phyloP scores from a whole-genome alignment of 2,888 invertebrate genomes.

The Dusona sp. region DNA sequence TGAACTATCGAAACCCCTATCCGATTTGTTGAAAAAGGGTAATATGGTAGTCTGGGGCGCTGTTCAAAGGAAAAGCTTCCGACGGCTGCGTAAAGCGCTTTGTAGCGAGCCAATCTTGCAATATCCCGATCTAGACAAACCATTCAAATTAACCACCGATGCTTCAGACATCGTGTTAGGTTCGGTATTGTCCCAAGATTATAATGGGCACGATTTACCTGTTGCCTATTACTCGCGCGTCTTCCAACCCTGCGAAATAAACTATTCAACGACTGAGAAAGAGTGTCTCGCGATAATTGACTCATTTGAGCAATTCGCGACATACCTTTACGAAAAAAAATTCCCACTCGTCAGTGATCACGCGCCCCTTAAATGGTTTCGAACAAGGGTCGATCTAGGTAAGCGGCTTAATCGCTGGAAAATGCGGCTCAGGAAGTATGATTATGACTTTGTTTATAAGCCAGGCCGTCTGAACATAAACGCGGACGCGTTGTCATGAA shows the following conservation, averaged over 20 bases:
- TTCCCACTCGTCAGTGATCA: slow-evolving; percentile 58
- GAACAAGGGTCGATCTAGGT: slow-evolving; percentile 34
- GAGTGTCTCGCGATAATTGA: slow-evolving; percentile 55
- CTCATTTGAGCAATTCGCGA: slow-evolving; percentile 49
- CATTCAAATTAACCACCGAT: slow-evolving; percentile 63
- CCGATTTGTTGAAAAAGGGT: slow-evolving; percentile 54
- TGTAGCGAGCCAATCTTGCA: slow-evolving; percentile 54
- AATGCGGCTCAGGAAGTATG: slow-evolving; percentile 39
- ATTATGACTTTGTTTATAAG: slow-evolving; percentile 47
- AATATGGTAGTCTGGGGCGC: slow-evolving; percentile 41
- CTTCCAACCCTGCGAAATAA: not conserved
- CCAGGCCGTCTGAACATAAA: slow-evolving; percentile 44
- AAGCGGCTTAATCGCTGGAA: slow-evolving; percentile 45
- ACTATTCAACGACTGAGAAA: slow-evolving; percentile 59
- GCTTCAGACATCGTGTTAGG: slow-evolving; percentile 49
- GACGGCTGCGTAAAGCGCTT: slow-evolving; percentile 34
- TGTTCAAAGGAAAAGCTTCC: slow-evolving; percentile 40
- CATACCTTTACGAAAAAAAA: slow-evolving; percentile 55
- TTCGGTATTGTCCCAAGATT: slow-evolving; percentile 49
- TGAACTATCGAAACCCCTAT: too few species aligned
- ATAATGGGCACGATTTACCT: slow-evolving; percentile 50
- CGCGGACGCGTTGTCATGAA: slow-evolving; percentile 51
- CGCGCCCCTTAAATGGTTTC: slow-evolving; percentile 58
- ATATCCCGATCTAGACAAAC: slow-evolving; percentile 57
- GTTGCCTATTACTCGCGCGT: slow-evolving; percentile 40